Conservation (phyloP, 2,113 vertebrate genomes). For the Pogona vitticeps region DNA sequence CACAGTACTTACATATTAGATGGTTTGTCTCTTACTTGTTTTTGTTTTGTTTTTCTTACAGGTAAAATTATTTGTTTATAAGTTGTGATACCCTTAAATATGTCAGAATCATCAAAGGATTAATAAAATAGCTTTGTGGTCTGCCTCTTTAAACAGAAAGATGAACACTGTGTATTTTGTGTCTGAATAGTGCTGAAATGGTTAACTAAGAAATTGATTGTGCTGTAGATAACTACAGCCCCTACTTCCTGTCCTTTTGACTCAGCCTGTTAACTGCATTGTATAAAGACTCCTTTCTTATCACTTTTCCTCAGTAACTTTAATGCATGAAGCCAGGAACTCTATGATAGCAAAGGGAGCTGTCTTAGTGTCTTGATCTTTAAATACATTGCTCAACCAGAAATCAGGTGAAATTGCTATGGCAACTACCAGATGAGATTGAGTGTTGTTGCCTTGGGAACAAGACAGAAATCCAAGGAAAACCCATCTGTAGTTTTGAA, state of each 20-base stretch:
- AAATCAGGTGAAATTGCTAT: slow-evolving; percentile 77
- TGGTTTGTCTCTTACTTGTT: too few relatives aligned
- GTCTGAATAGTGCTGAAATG: slow-evolving; percentile 61
- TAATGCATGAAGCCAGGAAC: slow-evolving; percentile 31
- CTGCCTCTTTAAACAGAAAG: not conserved
- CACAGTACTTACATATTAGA: too few relatives aligned
- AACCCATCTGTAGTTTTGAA: slow-evolving; percentile 63
- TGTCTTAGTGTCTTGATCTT: slow-evolving; percentile 46
- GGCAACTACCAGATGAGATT: slow-evolving; percentile 76
- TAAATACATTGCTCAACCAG: slow-evolving; percentile 47
- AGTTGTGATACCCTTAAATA: not conserved
- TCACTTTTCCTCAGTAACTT: slow-evolving; percentile 40
- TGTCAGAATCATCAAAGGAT: not conserved
- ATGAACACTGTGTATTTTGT: not conserved
- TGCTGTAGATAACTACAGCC: slow-evolving; percentile 50
- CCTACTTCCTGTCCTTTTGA: slow-evolving; percentile 59
- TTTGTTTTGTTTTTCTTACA: not conserved
- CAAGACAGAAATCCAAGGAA: slow-evolving; percentile 51
- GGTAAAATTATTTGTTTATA: not conserved
- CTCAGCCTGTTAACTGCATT: slow-evolving; percentile 56
- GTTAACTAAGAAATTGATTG: slow-evolving; percentile 58
- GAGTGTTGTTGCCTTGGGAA: slow-evolving; percentile 77
- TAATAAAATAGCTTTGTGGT: not conserved
- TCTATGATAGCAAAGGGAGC: slow-evolving; percentile 20
- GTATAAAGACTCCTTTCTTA: slow-evolving; percentile 63